Evolutionary conservation across 2,888 invertebrate genomes (phyloP), one percentile per base, ranked within the genome.

Genomic region (Aethes cnicana): DNA sequence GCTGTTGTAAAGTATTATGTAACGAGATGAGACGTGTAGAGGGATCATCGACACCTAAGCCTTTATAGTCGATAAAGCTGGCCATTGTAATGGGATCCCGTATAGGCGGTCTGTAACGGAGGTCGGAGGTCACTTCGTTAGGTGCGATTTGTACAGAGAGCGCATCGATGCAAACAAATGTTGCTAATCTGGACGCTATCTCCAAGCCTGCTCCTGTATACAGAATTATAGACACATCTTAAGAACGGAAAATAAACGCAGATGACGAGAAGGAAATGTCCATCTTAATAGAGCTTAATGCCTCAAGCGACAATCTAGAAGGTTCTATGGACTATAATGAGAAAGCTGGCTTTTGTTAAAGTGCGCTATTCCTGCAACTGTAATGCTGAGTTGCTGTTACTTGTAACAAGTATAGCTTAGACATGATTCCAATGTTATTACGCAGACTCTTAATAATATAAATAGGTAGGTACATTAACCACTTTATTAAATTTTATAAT

Each of bases 41-140:
- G 68, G 66, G 72, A 77, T 72, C 74, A 72, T 69, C 68, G 78
- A 77, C 81, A 77, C 74, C 79, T 74, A 79, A 80, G 69, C 67
- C 68, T 86, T 86, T 86, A 85, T 85, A 72, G 84, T 72, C 82
- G 70, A 79, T 85, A 83, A 85, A 84, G 70, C 69, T 64, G 74
- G 69, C 72, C 68, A 74, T 74, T 75, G 77, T 84, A 84, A 84
- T 86, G 77, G 78, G 75, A 77, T 84, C 74, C 72, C 65, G 65
- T 64, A 65, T 67, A 69, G 70, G 58, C 69, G 64, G 77, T 67
- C 68, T 62, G 67, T 72, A 66, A 69, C 68, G 62, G 56, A 56
- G 75, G 82, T 77, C 77, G 72, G 62, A 69, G 77, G 81, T 72
- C 75, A 69, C 17, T 57, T 59, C 64, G 67, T 70, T 72, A 70